Conservation (phyloP, 2,888 invertebrate species). For the Cotesia congregata region DNA sequence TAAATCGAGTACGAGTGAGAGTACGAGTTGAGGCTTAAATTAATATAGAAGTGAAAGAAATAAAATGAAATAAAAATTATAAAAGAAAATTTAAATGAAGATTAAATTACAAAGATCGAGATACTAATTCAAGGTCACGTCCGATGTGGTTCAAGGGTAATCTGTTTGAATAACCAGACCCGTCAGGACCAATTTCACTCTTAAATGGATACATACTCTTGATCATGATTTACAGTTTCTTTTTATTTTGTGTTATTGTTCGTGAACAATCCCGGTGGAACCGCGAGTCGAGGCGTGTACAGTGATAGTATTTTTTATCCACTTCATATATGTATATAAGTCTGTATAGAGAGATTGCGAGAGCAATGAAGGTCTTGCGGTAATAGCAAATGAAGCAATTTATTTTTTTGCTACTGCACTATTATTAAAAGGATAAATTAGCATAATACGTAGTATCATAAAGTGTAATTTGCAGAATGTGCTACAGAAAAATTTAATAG, state of each 20-base stretch:
- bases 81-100: neutral
- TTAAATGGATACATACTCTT: conserved; percentile 20
- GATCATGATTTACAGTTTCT: conserved; percentile 43
- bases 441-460: neutral
- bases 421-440: conserved; percentile 13
- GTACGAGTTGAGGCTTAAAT: neutral
- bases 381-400: conserved; percentile 16
- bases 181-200: conserved; percentile 39
- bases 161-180: conserved; percentile 34
- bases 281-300: neutral
- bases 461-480: neutral
- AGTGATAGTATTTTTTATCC: neutral
- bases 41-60: neutral
- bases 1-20: neutral
- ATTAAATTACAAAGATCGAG: conserved; percentile 29
- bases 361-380: neutral
- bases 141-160: conserved; percentile 49
- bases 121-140: conserved; percentile 43
- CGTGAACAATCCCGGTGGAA: conserved; percentile 11
- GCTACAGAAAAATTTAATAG: neutral
- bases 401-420: conserved; percentile 5
- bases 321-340: neutral
- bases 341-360: neutral
- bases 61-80: neutral
- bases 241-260: conserved; percentile 13